Base-by-base conservation (phyloP, 2,797 vertebrate genomes). In the Chiloscyllium punctatum region DNA sequence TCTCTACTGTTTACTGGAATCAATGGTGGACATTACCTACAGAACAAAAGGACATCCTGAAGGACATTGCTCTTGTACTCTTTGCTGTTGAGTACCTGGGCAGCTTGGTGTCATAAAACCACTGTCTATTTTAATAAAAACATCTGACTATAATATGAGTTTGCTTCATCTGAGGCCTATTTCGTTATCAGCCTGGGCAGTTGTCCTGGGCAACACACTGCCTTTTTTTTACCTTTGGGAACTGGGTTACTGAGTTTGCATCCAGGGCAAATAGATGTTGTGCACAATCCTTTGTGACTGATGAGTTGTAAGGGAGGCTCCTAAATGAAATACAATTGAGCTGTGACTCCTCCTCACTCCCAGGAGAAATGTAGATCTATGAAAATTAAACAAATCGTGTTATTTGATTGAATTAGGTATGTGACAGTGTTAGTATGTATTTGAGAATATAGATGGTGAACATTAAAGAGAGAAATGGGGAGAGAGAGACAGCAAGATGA, bases 301-400 rank as follows among this genome's bases (percentile, higher is more conserved):
- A 77, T 95, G 94, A 53, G 48, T 30, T 51, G 69, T 53, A 30
- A 95, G 71, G 27, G 25, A 95, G 48, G 27, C 48, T 95, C 27
- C 3, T 74, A 77, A 95, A 77, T 77, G 30, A 53, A 94, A 74
- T 94, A 33, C 4, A 74, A 53, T 72, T 53, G 94, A 71, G 30
- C 71, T 74, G 94, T n/a, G 69, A 13, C n/a, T 92, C 62, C 8
- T 69, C 66, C 62, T 25, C 53, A 15, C 48, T 77, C 48, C 94
- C 71, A 9, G 71, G 51, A 13, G 42, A n/a, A 42, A 53, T 95
- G 69, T 72, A 72, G 68, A 94, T 72, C 23, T 48, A 30, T n/a
- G 92, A 72, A 51, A 94, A 72, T 94, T 94, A 94, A 94, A 72
- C 92, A 94, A 72, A 94, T 94, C 27, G 37, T n/a, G 48, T 72